Conservation (phyloP, 2,797 vertebrate genomes). For the Dallia pectoralis region DNA sequence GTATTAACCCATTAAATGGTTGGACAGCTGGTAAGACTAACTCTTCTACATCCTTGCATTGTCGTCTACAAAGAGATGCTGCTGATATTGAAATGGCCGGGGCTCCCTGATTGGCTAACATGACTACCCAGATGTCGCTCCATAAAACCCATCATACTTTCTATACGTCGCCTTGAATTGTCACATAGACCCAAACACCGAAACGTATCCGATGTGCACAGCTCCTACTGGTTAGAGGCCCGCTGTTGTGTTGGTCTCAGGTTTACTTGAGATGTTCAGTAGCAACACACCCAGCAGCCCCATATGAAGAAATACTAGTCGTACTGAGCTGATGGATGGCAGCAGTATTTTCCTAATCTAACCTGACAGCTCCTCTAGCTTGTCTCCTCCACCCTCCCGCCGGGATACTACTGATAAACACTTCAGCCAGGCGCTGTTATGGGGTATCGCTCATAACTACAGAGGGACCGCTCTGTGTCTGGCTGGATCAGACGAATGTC, state of each 20-base stretch:
- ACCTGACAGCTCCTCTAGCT: neutral
- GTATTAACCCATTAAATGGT: too few species aligned
- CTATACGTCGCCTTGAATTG: neutral
- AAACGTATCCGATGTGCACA: neutral
- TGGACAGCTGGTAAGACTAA: too few species aligned
- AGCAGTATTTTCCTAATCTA: neutral
- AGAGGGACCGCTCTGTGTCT: neutral
- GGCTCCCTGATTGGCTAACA: neutral
- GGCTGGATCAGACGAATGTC: neutral
- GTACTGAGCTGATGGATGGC: neutral
- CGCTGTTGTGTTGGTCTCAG: neutral
- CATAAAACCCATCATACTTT: neutral
- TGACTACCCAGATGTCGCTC: neutral
- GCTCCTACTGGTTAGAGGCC: neutral
- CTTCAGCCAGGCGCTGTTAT: neutral
- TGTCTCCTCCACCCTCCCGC: constrained; percentile 4
- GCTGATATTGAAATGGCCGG: too few species aligned
- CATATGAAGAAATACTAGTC: neutral
- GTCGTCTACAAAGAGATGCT: too few species aligned
- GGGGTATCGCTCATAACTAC: neutral
- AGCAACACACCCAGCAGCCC: neutral
- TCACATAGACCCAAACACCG: neutral
- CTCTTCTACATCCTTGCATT: too few species aligned
- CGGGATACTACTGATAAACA: neutral
- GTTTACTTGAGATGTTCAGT: neutral